Conservation (phyloP, 2,888 invertebrate species). For the Hirtodrosophila alboralis region DNA sequence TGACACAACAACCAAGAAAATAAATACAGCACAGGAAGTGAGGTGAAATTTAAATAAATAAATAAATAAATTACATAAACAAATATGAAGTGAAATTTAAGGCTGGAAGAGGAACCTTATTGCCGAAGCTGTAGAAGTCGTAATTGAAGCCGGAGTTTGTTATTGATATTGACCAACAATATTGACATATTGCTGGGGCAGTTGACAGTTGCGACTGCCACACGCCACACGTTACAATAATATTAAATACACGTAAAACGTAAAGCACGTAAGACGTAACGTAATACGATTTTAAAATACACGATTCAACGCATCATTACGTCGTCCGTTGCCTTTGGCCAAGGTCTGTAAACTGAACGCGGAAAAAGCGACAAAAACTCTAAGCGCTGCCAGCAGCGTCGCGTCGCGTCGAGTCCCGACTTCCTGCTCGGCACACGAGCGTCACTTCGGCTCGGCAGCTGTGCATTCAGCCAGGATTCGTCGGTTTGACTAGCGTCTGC, state of each 20-base stretch:
- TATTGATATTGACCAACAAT: slow-evolving; percentile 66
- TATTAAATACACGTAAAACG: slow-evolving; percentile 24
- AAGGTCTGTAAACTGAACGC: slow-evolving; percentile 80
- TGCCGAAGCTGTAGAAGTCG: slow-evolving; percentile 8
- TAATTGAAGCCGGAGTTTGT: slow-evolving; percentile 11
- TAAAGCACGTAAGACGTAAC: slow-evolving; percentile 62
- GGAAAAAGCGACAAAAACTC: slow-evolving; percentile 23
- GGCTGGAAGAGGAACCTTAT: slow-evolving; percentile 57
- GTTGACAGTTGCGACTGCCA: slow-evolving; percentile 22
- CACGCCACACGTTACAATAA: slow-evolving; percentile 12
- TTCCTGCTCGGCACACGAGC: slow-evolving; percentile 18
- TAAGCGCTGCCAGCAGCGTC: slow-evolving; percentile 23
- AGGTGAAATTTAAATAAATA: slow-evolving; percentile 38
- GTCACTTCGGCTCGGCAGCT: slow-evolving; percentile 24
- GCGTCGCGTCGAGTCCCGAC: slow-evolving; percentile 20
- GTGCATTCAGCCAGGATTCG: slow-evolving; percentile 72
- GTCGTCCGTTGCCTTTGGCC: slow-evolving; percentile 81
- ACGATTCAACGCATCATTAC: slow-evolving; percentile 26
- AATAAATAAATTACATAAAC: slow-evolving; percentile 77
- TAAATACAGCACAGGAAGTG: slow-evolving; percentile 25
- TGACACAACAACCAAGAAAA: slow-evolving; percentile 54
- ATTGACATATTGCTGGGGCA: slow-evolving; percentile 59
- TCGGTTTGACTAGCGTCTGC: slow-evolving; percentile 60
- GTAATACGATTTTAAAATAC: slow-evolving; percentile 42
- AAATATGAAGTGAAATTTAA: slow-evolving; percentile 48